Conservation (phyloP, 2,797 vertebrate species). For the Gymnocypris eckloni region DNA sequence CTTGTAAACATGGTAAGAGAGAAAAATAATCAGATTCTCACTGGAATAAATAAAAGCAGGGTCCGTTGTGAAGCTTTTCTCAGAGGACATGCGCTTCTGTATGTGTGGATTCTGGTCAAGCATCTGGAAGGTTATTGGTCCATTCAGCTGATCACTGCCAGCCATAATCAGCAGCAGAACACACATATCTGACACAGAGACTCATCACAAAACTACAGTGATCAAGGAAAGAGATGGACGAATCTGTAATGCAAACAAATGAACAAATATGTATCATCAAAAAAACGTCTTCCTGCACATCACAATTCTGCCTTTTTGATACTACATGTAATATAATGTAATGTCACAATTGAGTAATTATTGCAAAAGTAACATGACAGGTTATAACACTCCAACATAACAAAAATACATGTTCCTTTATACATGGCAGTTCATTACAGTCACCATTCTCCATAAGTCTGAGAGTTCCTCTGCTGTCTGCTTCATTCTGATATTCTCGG, state of each 20-base stretch:
- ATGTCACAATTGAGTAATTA: too few relatives aligned
- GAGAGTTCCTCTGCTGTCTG: slow-evolving; percentile 41
- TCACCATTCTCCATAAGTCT: slow-evolving; percentile 37
- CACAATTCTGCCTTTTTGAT: too few relatives aligned
- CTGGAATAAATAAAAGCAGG: slow-evolving; percentile 47
- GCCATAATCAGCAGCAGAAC: slow-evolving; percentile 3
- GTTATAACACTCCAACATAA: too few relatives aligned
- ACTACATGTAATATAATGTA: too few relatives aligned
- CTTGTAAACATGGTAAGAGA: neutral
- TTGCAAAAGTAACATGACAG: too few relatives aligned
- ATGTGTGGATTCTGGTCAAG: slow-evolving; percentile 87
- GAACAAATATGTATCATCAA: too few relatives aligned
- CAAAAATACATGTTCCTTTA: too few relatives aligned
- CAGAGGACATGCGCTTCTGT: slow-evolving; percentile 78
- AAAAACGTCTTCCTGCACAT: too few relatives aligned
- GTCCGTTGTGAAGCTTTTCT: slow-evolving; percentile 79
- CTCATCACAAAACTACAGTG: slow-evolving; percentile 46
- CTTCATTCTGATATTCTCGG: slow-evolving; percentile 75
- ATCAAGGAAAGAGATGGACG: slow-evolving; percentile 48
- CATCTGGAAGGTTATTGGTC: slow-evolving; percentile 71
- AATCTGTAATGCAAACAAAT: slow-evolving; percentile 27
- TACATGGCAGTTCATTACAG: too few relatives aligned
- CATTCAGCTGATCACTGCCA: slow-evolving; percentile 39
- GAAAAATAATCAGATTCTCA: neutral
- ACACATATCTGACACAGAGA: slow-evolving; percentile 40